Conservation (phyloP, 1,140 invertebrate genomes). For the Aphelenchoides avenae region DNA sequence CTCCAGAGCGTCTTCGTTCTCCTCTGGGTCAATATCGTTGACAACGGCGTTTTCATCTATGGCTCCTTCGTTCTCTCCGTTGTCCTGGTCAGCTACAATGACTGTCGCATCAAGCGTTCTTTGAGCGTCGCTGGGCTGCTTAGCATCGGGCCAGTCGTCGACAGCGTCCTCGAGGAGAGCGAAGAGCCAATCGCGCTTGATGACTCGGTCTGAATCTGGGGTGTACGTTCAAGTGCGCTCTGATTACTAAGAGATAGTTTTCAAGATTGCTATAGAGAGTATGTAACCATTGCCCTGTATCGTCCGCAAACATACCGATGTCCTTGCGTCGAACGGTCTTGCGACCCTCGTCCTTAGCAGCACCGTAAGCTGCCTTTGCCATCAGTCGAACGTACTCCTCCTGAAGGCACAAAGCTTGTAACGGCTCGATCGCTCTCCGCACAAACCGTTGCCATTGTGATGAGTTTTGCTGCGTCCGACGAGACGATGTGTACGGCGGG, state of each 20-base stretch:
- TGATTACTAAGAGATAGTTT: too few species aligned
- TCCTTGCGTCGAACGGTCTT: too few species aligned
- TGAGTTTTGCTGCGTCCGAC: constrained; percentile 10
- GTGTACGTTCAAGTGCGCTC: not conserved
- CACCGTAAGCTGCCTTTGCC: constrained; percentile 7
- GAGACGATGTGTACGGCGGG: not conserved
- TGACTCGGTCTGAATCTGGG: constrained; percentile 15
- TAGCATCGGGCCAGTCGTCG: constrained; percentile 21
- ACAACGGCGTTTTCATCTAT: too few species aligned
- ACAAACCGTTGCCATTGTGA: constrained; percentile 11
- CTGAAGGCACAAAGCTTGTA: constrained; percentile 5
- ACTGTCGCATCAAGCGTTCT: too few species aligned
- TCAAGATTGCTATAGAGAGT: too few species aligned
- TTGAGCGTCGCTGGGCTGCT: too few species aligned
- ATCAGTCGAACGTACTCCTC: constrained; percentile 14
- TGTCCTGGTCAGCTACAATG: too few species aligned
- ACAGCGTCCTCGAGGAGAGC: constrained; percentile 16
- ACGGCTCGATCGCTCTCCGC: not conserved
- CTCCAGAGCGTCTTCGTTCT: too few species aligned
- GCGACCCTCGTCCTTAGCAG: too few species aligned
- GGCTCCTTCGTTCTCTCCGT: too few species aligned
- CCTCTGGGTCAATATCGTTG: too few species aligned
- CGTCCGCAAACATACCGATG: constrained; percentile 11
- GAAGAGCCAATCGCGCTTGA: constrained; percentile 18
- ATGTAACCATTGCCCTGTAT: too few species aligned